A percentile compares a stretch with the other conserved stretches of the same genome.
Conservation (phyloP, 2,113 vertebrate species). For the Sinocyclocheilus rhinocerous region DNA sequence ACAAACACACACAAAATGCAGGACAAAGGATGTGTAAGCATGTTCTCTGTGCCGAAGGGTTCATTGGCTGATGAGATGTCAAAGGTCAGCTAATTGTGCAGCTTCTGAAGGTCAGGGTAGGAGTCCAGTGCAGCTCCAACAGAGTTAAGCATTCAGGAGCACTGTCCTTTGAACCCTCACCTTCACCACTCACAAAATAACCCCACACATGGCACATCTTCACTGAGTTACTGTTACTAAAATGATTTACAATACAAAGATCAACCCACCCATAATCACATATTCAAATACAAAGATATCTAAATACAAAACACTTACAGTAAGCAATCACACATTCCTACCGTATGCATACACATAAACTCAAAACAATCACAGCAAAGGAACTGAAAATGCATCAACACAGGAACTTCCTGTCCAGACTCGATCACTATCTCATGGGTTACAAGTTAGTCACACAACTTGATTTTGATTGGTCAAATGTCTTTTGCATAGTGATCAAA, state of each 20-base stretch:
- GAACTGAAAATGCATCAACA: constrained; percentile 40
- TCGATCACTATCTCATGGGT: constrained; percentile 46
- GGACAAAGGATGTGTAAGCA: constrained; percentile 66
- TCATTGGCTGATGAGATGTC: constrained; percentile 67
- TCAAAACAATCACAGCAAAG: constrained; percentile 47
- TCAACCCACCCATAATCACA: not conserved
- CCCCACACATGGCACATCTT: constrained; percentile 53
- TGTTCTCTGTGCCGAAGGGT: constrained; percentile 58
- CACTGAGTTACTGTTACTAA: constrained; percentile 56
- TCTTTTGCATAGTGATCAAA: not conserved
- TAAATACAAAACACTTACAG: constrained; percentile 3
- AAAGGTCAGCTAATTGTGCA: constrained; percentile 75
- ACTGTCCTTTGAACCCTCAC: constrained; percentile 66
- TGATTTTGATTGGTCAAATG: not conserved
- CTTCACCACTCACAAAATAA: constrained; percentile 48
- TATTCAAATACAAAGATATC: constrained; percentile 3
- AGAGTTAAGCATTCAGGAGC: constrained; percentile 63
- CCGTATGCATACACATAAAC: constrained; percentile 2
- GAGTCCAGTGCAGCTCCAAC: constrained; percentile 61
- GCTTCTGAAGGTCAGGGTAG: constrained; percentile 66
- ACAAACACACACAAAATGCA: constrained; percentile 56
- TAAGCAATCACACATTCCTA: not conserved
- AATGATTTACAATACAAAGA: constrained; percentile 13
- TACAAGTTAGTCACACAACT: not conserved
- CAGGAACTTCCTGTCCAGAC: constrained; percentile 41